Conservation (phyloP, 2,888 invertebrate species). For the Schizaphis graminum region DNA sequence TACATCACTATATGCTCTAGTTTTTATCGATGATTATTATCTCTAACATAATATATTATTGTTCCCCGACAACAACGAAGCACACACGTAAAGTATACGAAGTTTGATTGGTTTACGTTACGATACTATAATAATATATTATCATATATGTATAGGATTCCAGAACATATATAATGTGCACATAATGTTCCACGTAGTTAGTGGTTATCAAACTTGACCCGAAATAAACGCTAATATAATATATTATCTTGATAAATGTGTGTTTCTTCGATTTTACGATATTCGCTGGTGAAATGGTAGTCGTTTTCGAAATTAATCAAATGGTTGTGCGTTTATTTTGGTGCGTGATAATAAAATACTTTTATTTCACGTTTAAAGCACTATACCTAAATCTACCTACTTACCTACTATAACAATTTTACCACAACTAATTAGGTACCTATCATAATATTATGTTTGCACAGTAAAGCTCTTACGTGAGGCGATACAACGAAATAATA, state of each 20-base stretch:
- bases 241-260: neutral
- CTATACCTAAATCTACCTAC: neutral
- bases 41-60: neutral
- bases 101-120: neutral
- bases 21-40: neutral
- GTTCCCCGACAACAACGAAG: neutral
- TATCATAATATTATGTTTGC: neutral
- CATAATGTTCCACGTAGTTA: neutral
- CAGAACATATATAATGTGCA: neutral
- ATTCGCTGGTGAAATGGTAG: neutral
- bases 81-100: neutral
- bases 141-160: neutral
- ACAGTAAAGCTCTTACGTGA: neutral
- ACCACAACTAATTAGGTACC: neutral
- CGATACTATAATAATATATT: neutral
- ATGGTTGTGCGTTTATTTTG: neutral
- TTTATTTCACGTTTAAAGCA: neutral
- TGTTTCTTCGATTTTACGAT: no score
- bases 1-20: neutral
- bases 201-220: neutral
- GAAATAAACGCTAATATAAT: neutral
- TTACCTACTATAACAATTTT: neutral
- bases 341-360: neutral
- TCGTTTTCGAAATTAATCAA: conserved; percentile 28
- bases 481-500: neutral